phyloP scores from a whole-genome alignment of 2,888 invertebrate genomes.

The Odontocerum albicorne region DNA sequence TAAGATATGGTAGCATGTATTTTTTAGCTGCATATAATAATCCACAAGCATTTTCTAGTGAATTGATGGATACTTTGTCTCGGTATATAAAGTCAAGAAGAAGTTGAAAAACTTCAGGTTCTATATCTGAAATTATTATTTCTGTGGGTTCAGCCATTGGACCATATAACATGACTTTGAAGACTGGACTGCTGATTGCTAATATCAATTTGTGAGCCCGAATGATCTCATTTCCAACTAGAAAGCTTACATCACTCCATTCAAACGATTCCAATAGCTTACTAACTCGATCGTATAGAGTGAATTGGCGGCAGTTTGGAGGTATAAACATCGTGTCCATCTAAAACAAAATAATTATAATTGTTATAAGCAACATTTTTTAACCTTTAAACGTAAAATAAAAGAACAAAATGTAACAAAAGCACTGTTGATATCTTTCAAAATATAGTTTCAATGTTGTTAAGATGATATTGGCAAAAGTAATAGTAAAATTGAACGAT shows the following conservation, averaged over 20 bases:
- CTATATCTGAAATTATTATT: constrained; percentile 60
- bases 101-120: constrained; percentile 61
- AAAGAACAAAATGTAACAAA: too few species aligned
- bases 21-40: constrained; percentile 67
- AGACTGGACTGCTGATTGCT: constrained; percentile 67
- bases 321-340: constrained; percentile 47
- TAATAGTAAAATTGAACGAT: too few species aligned
- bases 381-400: too few species aligned
- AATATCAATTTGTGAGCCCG: constrained; percentile 64
- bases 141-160: constrained; percentile 55
- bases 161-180: constrained; percentile 70
- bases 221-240: constrained; percentile 54
- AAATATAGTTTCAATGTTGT: too few species aligned
- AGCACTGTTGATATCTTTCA: too few species aligned
- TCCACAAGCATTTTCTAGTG: constrained; percentile 62
- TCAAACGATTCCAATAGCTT: constrained; percentile 53
- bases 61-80: constrained; percentile 56
- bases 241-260: constrained; percentile 63
- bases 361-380: too few species aligned
- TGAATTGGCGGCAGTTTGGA: constrained; percentile 41
- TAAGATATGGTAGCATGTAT: constrained; percentile 61
- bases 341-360: constrained; percentile 43
- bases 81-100: constrained; percentile 65
- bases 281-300: constrained; percentile 52
- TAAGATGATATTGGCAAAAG: too few species aligned